phyloP scores from a whole-genome alignment of 2,888 invertebrate species.

The Taphrorychus bicolor region DNA sequence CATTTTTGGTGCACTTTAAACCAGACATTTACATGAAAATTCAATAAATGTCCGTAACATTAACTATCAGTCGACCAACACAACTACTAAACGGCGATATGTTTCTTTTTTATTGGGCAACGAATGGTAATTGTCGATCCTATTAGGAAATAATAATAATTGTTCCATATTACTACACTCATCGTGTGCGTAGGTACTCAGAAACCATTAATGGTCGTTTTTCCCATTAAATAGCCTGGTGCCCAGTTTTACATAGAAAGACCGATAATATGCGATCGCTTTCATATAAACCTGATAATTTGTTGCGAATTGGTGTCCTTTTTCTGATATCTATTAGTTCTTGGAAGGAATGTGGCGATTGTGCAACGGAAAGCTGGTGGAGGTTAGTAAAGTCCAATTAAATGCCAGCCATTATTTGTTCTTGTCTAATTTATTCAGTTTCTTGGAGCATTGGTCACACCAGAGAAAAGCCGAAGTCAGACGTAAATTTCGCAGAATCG shows the following conservation, averaged over 20 bases:
- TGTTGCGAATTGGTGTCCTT: background rate
- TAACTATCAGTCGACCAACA: constrained; percentile 16
- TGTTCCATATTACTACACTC: constrained; percentile 17
- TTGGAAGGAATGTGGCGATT: background rate
- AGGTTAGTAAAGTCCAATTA: background rate
- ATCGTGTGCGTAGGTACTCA: constrained; percentile 11
- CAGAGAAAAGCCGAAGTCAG: background rate
- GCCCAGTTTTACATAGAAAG: background rate
- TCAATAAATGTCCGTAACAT: constrained; percentile 36
- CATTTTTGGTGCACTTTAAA: constrained; percentile 46
- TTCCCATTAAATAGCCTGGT: background rate
- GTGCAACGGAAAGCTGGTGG: background rate
- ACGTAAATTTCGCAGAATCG: background rate
- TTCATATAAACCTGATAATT: background rate
- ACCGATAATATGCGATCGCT: background rate
- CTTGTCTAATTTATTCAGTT: background rate
- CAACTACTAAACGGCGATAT: constrained; percentile 11
- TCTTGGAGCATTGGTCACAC: background rate
- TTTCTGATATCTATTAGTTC: background rate
- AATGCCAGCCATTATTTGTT: background rate
- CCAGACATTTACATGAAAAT: constrained; percentile 47
- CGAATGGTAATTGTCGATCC: constrained; percentile 24
- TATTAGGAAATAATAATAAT: constrained; percentile 19
- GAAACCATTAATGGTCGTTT: constrained; percentile 21
- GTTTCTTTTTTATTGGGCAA: constrained; percentile 20